Conservation (phyloP, 2,797 vertebrate genomes). For the Jordanella pulchra region DNA sequence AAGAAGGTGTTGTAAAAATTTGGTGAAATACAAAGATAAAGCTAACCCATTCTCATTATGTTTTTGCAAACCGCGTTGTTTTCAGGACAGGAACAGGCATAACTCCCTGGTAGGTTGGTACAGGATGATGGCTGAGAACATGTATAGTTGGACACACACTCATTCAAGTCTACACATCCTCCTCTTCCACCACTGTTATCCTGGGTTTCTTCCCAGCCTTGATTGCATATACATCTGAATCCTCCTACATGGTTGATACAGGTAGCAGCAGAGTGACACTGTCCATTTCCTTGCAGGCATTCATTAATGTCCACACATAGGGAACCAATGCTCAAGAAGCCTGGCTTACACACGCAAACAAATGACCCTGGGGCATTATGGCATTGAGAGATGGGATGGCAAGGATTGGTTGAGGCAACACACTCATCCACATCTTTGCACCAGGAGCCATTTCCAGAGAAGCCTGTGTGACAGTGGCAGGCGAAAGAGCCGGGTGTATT, state of each 20-base stretch:
- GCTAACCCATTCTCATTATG: slow-evolving; percentile 72
- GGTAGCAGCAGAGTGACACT: slow-evolving; percentile 75
- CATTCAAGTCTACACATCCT: slow-evolving; percentile 79
- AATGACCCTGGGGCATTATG: slow-evolving; percentile 82
- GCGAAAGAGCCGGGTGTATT: slow-evolving; percentile 80
- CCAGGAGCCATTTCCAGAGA: slow-evolving; percentile 76
- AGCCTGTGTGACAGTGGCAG: slow-evolving; percentile 79
- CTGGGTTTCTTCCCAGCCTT: slow-evolving; percentile 70
- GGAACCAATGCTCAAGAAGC: slow-evolving; percentile 70
- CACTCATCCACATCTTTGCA: slow-evolving; percentile 85
- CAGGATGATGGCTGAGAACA: slow-evolving; percentile 72
- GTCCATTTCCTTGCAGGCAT: slow-evolving; percentile 71
- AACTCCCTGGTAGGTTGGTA: slow-evolving; percentile 76
- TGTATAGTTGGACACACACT: slow-evolving; percentile 64
- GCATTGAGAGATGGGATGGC: slow-evolving; percentile 75
- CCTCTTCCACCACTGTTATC: slow-evolving; percentile 58
- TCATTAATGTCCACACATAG: slow-evolving; percentile 82
- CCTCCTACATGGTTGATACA: slow-evolving; percentile 79
- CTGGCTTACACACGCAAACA: slow-evolving; percentile 72
- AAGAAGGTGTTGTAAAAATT: neutral
- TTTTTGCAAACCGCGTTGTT: slow-evolving; percentile 55
- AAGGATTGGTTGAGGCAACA: slow-evolving; percentile 49
- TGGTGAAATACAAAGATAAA: slow-evolving; percentile 32
- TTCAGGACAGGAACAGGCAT: slow-evolving; percentile 74
- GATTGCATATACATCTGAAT: slow-evolving; percentile 75